phyloP scores from a whole-genome alignment of 2,888 invertebrate genomes.

The Neria commutata region DNA sequence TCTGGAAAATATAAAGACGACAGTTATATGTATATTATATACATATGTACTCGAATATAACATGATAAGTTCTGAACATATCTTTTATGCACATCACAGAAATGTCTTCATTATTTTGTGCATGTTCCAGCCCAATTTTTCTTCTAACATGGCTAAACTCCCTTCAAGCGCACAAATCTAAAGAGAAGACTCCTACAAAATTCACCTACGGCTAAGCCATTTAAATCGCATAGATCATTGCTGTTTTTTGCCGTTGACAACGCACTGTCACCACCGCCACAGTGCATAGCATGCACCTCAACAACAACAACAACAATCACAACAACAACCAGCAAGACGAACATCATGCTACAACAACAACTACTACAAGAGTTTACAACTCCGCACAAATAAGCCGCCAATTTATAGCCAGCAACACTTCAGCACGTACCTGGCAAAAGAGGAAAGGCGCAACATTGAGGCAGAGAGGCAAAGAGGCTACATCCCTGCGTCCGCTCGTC shows the following conservation, averaged over 20 bases:
- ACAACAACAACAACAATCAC: constrained; percentile 25
- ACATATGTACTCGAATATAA: too few relatives aligned
- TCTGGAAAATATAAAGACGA: too few relatives aligned
- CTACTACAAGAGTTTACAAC: not conserved
- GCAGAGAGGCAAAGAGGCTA: not conserved
- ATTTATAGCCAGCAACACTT: not conserved
- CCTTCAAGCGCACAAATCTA: too few relatives aligned
- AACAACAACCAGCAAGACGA: too few relatives aligned
- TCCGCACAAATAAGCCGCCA: constrained; percentile 8
- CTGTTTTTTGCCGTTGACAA: constrained; percentile 47
- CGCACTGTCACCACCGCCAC: constrained; percentile 48
- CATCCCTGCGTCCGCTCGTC: not conserved
- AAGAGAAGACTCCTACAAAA: too few relatives aligned
- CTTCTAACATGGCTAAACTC: too few relatives aligned
- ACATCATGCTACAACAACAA: not conserved
- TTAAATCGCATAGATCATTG: constrained; percentile 31
- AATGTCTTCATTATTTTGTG: too few relatives aligned
- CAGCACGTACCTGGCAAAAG: constrained; percentile 38
- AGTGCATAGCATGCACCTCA: constrained; percentile 22
- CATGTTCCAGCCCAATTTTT: too few relatives aligned
- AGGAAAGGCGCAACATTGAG: constrained; percentile 35
- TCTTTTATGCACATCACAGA: too few relatives aligned
- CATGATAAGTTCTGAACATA: too few relatives aligned
- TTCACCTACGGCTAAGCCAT: too few relatives aligned
- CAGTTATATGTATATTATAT: too few relatives aligned